Conservation (phyloP, 1,140 invertebrate genomes). For the Heliothis virescens region DNA sequence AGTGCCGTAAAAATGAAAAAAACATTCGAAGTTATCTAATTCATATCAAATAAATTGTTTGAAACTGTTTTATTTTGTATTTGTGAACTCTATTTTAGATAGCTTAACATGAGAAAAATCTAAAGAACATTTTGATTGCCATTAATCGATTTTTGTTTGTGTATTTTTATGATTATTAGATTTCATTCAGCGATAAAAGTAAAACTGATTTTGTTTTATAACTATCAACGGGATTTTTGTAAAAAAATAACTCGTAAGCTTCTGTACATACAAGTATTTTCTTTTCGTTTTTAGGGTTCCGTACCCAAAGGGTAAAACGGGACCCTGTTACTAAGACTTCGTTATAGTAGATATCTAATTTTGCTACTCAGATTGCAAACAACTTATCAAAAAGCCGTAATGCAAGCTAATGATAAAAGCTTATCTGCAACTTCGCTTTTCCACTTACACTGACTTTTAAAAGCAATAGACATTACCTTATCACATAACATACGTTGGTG, state of each 20-base stretch:
- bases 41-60: conserved; percentile 25
- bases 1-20: background rate
- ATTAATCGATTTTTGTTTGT: conserved; percentile 27
- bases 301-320: too few relatives aligned
- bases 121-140: background rate
- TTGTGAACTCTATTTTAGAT: conserved; percentile 4
- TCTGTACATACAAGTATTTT: too few relatives aligned
- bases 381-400: conserved; percentile 23
- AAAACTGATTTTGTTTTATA: conserved; percentile 13
- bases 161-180: background rate
- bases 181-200: background rate
- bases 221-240: background rate
- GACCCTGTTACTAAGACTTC: too few relatives aligned
- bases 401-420: conserved; percentile 34
- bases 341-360: background rate
- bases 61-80: conserved; percentile 5
- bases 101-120: conserved; percentile 20
- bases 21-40: conserved; percentile 19
- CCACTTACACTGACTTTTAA: conserved; percentile 47
- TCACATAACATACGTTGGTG: conserved; percentile 37
- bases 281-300: too few relatives aligned
- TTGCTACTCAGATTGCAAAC: background rate
- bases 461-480: conserved; percentile 45
- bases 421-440: conserved; percentile 29
- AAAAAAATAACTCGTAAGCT: too few relatives aligned